Evolutionary conservation across 2,888 invertebrate genomes (phyloP).

Genomic region (Lordiphosa andalusiaca): DNA sequence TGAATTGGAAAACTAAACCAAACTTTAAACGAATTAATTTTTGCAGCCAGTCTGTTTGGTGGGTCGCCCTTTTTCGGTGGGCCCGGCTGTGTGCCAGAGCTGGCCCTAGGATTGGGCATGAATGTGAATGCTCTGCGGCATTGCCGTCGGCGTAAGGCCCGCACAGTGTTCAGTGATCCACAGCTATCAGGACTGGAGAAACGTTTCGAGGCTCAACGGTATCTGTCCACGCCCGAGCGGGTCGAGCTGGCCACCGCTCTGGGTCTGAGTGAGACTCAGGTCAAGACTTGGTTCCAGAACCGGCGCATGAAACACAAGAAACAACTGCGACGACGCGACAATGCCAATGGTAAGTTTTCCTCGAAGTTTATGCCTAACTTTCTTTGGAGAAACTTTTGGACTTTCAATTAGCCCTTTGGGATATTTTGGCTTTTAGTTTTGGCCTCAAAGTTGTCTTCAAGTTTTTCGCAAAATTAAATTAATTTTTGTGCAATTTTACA

Average conservation of each 20-base stretch:
- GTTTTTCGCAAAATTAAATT: slow-evolving; percentile 59
- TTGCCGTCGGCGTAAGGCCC: slow-evolving; percentile 96
- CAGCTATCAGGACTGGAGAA: slow-evolving; percentile 94
- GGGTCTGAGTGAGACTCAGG: slow-evolving; percentile 96
- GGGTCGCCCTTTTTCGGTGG: slow-evolving; percentile 79
- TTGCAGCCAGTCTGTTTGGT: slow-evolving; percentile 78
- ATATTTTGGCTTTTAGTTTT: slow-evolving; percentile 41
- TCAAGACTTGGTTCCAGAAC: slow-evolving; percentile 99
- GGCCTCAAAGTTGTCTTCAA: slow-evolving; percentile 46
- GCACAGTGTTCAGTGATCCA: slow-evolving; percentile 94
- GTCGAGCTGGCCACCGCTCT: slow-evolving; percentile 96
- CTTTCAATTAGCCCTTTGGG: slow-evolving; percentile 50
- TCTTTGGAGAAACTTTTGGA: slow-evolving; percentile 46
- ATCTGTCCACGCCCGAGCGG: slow-evolving; percentile 96
- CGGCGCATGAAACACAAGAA: slow-evolving; percentile 98
- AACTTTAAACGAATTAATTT: slow-evolving; percentile 48
- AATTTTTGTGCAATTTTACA: slow-evolving; percentile 56
- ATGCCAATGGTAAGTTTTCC: slow-evolving; percentile 77
- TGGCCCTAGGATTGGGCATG: slow-evolving; percentile 80
- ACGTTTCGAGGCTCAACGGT: slow-evolving; percentile 94
- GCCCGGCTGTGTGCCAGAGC: slow-evolving; percentile 78
- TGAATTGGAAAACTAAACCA: slow-evolving; percentile 33
- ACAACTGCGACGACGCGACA: slow-evolving; percentile 83
- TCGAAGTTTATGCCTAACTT: slow-evolving; percentile 15
- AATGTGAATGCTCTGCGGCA: slow-evolving; percentile 89